Conservation (phyloP, 2,888 invertebrate genomes). For the Margaritifera margaritifera region DNA sequence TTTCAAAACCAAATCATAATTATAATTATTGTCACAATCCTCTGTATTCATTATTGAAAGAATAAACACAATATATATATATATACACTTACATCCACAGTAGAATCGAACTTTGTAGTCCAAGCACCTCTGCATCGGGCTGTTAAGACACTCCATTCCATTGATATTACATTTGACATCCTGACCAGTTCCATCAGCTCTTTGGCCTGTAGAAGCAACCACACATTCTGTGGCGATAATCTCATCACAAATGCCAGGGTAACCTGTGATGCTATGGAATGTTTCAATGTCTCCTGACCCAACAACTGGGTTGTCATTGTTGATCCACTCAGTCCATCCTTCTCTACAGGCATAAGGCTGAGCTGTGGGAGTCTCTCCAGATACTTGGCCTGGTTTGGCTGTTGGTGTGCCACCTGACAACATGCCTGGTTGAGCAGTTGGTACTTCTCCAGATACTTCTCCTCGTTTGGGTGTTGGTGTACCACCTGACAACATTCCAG, state of each 20-base stretch:
- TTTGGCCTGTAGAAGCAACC: slow-evolving; percentile 45
- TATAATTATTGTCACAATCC: neutral
- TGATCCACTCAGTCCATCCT: slow-evolving; percentile 72
- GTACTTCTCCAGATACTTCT: slow-evolving; percentile 8
- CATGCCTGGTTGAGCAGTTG: slow-evolving; percentile 9
- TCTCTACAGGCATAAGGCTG: slow-evolving; percentile 44
- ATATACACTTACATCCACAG: slow-evolving; percentile 72
- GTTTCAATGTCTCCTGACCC: slow-evolving; percentile 44
- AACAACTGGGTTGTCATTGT: slow-evolving; percentile 52
- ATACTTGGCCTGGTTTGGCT: slow-evolving; percentile 12
- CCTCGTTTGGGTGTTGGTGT: slow-evolving; percentile 13
- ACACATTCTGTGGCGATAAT: slow-evolving; percentile 56
- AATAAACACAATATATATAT: neutral
- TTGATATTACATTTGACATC: slow-evolving; percentile 73
- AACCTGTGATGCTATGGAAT: slow-evolving; percentile 43
- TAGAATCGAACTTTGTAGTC: slow-evolving; percentile 68
- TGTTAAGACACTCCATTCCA: slow-evolving; percentile 81
- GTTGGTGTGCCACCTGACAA: slow-evolving; percentile 2
- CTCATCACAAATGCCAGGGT: slow-evolving; percentile 48
- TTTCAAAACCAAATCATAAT: neutral
- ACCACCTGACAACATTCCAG: slow-evolving; percentile 1
- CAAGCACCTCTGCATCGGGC: slow-evolving; percentile 51
- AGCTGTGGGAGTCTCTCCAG: slow-evolving; percentile 16
- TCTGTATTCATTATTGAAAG: too few species aligned
- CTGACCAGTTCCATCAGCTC: slow-evolving; percentile 54